phyloP scores from a whole-genome alignment of 2,888 invertebrate species.

The Quadroppia sp. region DNA sequence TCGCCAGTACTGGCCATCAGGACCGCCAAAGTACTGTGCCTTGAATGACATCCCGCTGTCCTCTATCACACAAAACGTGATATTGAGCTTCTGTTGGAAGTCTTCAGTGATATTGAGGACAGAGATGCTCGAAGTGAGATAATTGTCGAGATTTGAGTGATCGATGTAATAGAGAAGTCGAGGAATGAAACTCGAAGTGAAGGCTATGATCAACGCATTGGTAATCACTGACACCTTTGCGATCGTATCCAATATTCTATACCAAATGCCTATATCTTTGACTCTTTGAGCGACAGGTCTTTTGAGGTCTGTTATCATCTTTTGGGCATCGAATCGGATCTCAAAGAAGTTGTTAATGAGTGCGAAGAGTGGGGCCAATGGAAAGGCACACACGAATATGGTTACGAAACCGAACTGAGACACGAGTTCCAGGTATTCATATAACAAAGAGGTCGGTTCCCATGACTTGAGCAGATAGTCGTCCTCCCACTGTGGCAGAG shows the following conservation, averaged over 20 bases:
- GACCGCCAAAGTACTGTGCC: too few species aligned
- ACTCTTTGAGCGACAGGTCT: constrained; percentile 85
- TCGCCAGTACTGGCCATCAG: constrained; percentile 86
- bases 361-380: constrained; percentile 90
- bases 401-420: constrained; percentile 97
- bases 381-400: constrained; percentile 95
- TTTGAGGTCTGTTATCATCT: constrained; percentile 77
- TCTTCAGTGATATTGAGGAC: constrained; percentile 61
- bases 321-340: constrained; percentile 89
- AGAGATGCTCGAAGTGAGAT: constrained; percentile 82
- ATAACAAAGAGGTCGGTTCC: constrained; percentile 82
- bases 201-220: constrained; percentile 95
- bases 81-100: not conserved
- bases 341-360: constrained; percentile 91
- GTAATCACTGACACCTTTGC: constrained; percentile 88
- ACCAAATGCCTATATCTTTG: constrained; percentile 90
- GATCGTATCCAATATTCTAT: constrained; percentile 82
- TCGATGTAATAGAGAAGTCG: constrained; percentile 84
- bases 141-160: constrained; percentile 64
- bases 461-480: constrained; percentile 82
- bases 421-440: constrained; percentile 97
- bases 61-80: constrained; percentile 58
- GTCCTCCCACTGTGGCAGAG: constrained; percentile 69
- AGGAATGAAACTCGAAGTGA: constrained; percentile 95
- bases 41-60: constrained; percentile 59